A percentile compares a stretch with the other conserved stretches of the same genome.
Conservation (phyloP, 2,888 invertebrate genomes). For the Agapetus fuscipes region DNA sequence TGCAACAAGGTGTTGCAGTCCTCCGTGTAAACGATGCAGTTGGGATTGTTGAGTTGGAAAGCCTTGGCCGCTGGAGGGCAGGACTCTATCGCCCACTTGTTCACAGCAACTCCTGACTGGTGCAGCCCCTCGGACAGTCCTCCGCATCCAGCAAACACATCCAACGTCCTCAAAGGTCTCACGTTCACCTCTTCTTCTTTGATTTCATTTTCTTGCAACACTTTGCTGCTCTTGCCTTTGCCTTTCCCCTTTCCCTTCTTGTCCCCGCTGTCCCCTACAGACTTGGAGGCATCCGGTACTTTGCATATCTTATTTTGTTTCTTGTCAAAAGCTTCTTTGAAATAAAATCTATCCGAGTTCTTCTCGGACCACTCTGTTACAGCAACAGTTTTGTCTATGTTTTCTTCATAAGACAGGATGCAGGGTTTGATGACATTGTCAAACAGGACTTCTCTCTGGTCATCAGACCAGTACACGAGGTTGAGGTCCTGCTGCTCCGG, state of each 20-base stretch:
- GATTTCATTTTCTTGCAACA: slow-evolving; percentile 23
- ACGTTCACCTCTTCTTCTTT: slow-evolving; percentile 30
- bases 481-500: slow-evolving; percentile 60
- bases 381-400: slow-evolving; percentile 40
- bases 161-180: slow-evolving; percentile 55
- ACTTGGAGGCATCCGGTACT: slow-evolving; percentile 49
- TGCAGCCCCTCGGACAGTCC: slow-evolving; percentile 69
- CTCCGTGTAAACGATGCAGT: slow-evolving; percentile 65
- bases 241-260: slow-evolving; percentile 56
- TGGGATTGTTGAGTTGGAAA: slow-evolving; percentile 64
- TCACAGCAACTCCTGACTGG: slow-evolving; percentile 57
- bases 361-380: slow-evolving; percentile 49
- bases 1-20: slow-evolving; percentile 68
- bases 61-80: slow-evolving; percentile 70
- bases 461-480: slow-evolving; percentile 67
- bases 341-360: slow-evolving; percentile 67
- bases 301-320: slow-evolving; percentile 46
- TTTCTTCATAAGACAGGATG: slow-evolving; percentile 54
- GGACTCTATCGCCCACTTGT: slow-evolving; percentile 75
- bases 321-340: slow-evolving; percentile 56
- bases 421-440: slow-evolving; percentile 59
- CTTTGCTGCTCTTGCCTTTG: slow-evolving; percentile 50
- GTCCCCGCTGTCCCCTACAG: slow-evolving; percentile 45
- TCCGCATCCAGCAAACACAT: slow-evolving; percentile 82
- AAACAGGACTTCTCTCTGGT: slow-evolving; percentile 54